phyloP scores from a whole-genome alignment of 2,797 vertebrate genomes.

The Podargus strigoides region DNA sequence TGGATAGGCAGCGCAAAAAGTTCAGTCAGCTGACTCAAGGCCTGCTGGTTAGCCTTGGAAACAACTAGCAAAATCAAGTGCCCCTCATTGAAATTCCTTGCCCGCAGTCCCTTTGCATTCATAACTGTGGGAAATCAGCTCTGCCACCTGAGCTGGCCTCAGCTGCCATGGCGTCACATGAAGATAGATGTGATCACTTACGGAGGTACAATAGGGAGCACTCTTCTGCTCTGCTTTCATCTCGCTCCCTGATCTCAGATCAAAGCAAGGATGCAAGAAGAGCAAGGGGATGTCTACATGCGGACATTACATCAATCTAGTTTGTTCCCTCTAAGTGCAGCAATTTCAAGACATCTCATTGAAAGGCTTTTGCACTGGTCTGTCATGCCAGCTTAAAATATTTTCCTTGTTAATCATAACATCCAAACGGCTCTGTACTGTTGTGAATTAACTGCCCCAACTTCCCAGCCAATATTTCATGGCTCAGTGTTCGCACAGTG shows the following conservation, averaged over 20 bases:
- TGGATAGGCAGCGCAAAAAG: neutral
- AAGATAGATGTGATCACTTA: constrained; percentile 61
- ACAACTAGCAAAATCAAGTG: neutral
- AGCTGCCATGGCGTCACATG: constrained; percentile 1
- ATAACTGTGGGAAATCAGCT: constrained; percentile 49
- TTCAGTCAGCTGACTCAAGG: neutral
- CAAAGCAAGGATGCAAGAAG: constrained; percentile 38
- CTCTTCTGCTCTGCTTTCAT: constrained; percentile 49
- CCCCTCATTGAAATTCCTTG: constrained; percentile 34
- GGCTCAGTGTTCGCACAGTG: neutral
- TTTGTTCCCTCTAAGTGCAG: neutral
- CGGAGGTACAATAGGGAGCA: constrained; percentile 18
- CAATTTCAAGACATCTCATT: constrained; percentile 8
- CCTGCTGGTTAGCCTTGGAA: neutral
- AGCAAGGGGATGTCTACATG: neutral
- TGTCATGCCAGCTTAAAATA: neutral
- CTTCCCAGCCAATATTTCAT: neutral
- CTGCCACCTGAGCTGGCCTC: constrained; percentile 33
- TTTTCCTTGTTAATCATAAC: constrained; percentile 37
- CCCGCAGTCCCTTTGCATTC: neutral
- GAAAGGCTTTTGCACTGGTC: neutral
- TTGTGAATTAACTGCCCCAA: neutral
- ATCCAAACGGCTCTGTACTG: neutral
- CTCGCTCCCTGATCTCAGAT: neutral
- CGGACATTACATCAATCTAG: constrained; percentile 29